Percentiles rank a stretch among this genome's conserved stretches.
Evolutionary conservation across 2,888 invertebrate genomes (phyloP).

Genomic region (Dione juno): DNA sequence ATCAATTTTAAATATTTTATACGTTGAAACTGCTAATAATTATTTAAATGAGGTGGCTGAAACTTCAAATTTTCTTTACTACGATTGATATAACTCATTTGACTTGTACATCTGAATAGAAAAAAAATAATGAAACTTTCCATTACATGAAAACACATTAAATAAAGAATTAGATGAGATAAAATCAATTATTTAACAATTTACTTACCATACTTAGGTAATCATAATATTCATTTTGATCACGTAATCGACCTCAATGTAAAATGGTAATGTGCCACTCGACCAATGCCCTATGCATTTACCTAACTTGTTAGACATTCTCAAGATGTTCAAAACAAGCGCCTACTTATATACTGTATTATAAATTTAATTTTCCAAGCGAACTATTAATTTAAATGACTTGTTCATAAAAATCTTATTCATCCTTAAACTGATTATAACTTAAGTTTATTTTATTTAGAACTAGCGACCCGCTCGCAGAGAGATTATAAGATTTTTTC

Average conservation of each 20-base stretch:
- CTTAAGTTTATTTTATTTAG: no score
- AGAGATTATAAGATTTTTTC: no score
- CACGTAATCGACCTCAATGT: conserved; percentile 51
- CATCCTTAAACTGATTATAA: no score
- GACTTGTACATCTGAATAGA: no score
- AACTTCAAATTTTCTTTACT: no score
- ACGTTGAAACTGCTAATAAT: no score
- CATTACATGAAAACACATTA: conserved; percentile 7
- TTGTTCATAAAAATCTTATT: no score
- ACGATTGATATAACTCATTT: no score
- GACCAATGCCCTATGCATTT: conserved; percentile 43
- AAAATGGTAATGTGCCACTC: conserved; percentile 42
- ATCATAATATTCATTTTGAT: conserved; percentile 47
- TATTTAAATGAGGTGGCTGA: no score
- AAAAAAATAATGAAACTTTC: not conserved
- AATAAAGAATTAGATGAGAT: conserved; percentile 37
- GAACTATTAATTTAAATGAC: not conserved
- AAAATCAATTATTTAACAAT: conserved; percentile 43
- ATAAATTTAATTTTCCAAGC: not conserved
- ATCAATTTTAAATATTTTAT: no score
- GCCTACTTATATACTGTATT: not conserved
- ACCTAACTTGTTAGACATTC: conserved; percentile 29
- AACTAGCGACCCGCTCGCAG: no score
- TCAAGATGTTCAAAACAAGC: not conserved
- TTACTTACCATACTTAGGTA: conserved; percentile 44